Evolutionary conservation across 2,797 vertebrate genomes (phyloP).

Genomic region (Artibeus jamaicensis): DNA sequence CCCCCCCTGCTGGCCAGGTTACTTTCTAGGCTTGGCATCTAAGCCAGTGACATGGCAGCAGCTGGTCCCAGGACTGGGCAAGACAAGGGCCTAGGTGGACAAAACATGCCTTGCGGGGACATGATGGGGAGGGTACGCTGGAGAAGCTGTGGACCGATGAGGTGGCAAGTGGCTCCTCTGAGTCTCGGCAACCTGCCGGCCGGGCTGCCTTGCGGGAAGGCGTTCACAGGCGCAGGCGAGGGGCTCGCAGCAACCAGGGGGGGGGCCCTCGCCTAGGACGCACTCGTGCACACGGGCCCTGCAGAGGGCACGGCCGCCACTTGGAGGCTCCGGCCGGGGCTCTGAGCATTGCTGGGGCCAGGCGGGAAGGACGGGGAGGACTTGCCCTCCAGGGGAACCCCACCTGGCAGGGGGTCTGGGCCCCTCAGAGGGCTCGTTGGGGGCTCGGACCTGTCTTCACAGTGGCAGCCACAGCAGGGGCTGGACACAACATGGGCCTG

Average conservation of each 20-base stretch:
- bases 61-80: not conserved
- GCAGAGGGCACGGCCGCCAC: not conserved
- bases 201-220: not conserved
- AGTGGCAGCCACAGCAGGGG: constrained; percentile 48
- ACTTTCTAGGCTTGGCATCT: not conserved
- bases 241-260: not conserved
- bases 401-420: not conserved
- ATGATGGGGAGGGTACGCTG: rapidly evolving
- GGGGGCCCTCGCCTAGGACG: not conserved
- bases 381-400: not conserved
- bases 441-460: not conserved
- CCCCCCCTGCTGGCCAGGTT: not conserved
- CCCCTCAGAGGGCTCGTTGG: not conserved
- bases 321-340: not conserved
- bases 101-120: rapidly evolving
- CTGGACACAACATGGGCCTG: rapidly evolving
- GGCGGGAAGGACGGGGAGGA: not conserved
- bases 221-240: not conserved
- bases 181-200: not conserved
- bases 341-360: not conserved
- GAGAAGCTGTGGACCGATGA: not conserved
- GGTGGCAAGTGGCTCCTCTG: not conserved
- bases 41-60: not conserved
- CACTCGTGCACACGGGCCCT: not conserved
- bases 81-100: not conserved